A percentile compares a stretch with the other conserved stretches of the same genome.
Conservation (phyloP, 2,888 invertebrate genomes). For the Plebejus melissa region DNA sequence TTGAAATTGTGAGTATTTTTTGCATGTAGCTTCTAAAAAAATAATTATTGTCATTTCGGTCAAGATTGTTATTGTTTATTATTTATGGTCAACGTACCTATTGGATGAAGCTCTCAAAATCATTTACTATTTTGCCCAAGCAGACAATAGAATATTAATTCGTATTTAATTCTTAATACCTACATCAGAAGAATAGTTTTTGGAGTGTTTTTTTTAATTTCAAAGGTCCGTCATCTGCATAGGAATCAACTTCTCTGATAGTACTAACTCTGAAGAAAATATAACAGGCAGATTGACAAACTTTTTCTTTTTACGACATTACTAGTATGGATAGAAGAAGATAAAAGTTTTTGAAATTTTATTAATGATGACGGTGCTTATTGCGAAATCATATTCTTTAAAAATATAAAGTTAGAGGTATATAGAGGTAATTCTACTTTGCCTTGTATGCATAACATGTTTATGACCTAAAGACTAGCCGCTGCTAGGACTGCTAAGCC, state of each 20-base stretch:
- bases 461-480: background rate
- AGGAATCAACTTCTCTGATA: too few relatives aligned
- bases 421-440: background rate
- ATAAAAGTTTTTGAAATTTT: background rate
- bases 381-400: background rate
- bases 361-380: background rate
- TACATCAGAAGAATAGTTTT: too few relatives aligned
- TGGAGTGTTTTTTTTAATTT: too few relatives aligned
- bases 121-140: background rate
- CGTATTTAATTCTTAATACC: too few relatives aligned
- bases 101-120: background rate
- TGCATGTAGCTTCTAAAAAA: background rate
- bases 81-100: too few relatives aligned
- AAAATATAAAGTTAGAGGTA: background rate
- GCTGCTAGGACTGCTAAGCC: background rate
- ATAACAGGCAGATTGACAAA: too few relatives aligned
- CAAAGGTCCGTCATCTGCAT: too few relatives aligned
- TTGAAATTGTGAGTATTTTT: conserved; percentile 56
- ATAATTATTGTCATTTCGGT: too few relatives aligned
- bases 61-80: too few relatives aligned
- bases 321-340: background rate
- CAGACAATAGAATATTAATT: too few relatives aligned
- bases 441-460: background rate
- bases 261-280: too few relatives aligned
- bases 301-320: too few relatives aligned